Base-by-base conservation (phyloP, 2,888 invertebrate genomes). In the Tiphia femorata region DNA sequence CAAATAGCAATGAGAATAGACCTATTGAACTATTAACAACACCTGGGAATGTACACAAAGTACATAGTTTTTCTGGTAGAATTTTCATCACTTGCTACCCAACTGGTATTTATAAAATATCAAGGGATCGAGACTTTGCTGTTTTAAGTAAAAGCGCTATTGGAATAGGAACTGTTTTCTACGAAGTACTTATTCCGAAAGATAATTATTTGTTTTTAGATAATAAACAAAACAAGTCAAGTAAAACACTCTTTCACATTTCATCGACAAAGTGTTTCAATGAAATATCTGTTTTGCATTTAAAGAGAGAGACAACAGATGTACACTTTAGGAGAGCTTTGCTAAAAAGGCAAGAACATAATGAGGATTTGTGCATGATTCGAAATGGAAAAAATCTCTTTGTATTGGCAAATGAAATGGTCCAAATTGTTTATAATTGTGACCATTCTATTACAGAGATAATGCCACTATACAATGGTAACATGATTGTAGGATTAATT, bases 51-150 rank as follows among this genome's bases (percentile, higher is more conserved):
- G 70, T 83, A 19, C 75, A 67, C 52, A 64, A 56, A 2, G 52
- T 82, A 29, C 69, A 67, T 30, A 67, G 64, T 35, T 77, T 72
- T 35, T 43, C 46, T 4, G 62, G 65, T 16, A 67, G 81, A 56
- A 59, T 76, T 17, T 83, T 78, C 44, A 23, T 80, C 3, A 49
- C 78, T 8, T 80, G 79, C 49, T 33, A 35, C 5, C 79, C 82
- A 1, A 35, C 41, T 12, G 82, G 81, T 8, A 53, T 74, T 38
- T 79, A 78, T 25, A 80, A 82, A 62, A 29, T 81, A 2, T 67
- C 69, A 2, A 59, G 65, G 5, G 60, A 68, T 3, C 38, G 52
- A 27, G 57, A 67, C 8, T 77, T 80, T 41, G 67, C 55, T 0
- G n/a, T 54, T 0, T 30, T 82, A 6, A 82, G 79, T 27, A 66